A percentile compares a stretch with the other conserved stretches of the same genome.
phyloP scores from a whole-genome alignment of 2,888 invertebrate genomes.

The Diabrotica balteata region DNA sequence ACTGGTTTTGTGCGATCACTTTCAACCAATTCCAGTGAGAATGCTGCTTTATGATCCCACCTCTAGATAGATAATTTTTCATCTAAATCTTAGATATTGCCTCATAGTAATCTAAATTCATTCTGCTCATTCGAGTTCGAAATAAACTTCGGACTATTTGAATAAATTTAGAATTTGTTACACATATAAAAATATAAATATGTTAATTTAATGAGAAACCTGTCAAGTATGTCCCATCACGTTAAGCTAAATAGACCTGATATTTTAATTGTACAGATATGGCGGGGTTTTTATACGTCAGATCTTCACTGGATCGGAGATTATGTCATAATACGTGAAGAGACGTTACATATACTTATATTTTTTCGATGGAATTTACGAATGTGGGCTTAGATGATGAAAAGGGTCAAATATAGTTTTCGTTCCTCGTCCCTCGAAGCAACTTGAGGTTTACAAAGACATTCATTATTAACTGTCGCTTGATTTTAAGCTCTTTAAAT shows the following conservation, averaged over 20 bases:
- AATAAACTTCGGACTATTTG: constrained; percentile 35
- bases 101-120: constrained; percentile 25
- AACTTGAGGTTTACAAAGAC: no score
- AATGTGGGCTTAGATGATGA: constrained; percentile 11
- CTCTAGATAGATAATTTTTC: background rate
- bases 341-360: constrained; percentile 10
- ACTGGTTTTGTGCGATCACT: no score
- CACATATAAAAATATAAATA: constrained; percentile 45
- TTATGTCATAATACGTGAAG: constrained; percentile 48
- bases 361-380: constrained; percentile 20
- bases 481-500: no score
- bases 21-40: no score
- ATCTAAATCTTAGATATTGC: constrained; percentile 5
- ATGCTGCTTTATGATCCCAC: no score
- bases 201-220: constrained; percentile 47
- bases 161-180: constrained; percentile 42
- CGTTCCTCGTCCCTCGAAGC: no score
- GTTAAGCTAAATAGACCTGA: constrained; percentile 44
- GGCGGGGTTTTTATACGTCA: constrained; percentile 46
- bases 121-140: constrained; percentile 28
- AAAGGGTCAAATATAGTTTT: background rate
- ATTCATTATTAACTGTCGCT: no score
- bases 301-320: constrained; percentile 45
- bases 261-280: constrained; percentile 48
- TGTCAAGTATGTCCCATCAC: constrained; percentile 47